Conservation (phyloP, 2,888 invertebrate species). For the Leptinotarsa tumamoca region DNA sequence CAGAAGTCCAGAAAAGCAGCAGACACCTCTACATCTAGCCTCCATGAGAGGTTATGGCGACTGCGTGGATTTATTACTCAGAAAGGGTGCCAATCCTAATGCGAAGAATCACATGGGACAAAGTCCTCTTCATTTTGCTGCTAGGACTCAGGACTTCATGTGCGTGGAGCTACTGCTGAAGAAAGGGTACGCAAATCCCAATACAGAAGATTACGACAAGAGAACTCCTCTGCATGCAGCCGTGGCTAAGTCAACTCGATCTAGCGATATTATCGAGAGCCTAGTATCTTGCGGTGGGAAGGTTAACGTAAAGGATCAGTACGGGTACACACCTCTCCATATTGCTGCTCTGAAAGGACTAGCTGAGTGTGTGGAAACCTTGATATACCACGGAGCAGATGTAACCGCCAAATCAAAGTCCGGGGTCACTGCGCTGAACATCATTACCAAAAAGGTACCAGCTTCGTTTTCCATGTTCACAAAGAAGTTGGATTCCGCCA, state of each 20-base stretch:
- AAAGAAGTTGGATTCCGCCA: constrained; percentile 83
- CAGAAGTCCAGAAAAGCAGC: constrained; percentile 78
- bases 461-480: constrained; percentile 85
- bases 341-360: constrained; percentile 87
- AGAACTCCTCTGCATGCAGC: constrained; percentile 86
- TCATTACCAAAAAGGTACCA: constrained; percentile 88
- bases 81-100: constrained; percentile 81
- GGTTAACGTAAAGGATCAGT: constrained; percentile 86
- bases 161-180: constrained; percentile 80
- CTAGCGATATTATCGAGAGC: constrained; percentile 83
- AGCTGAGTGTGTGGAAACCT: constrained; percentile 85
- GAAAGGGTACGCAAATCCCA: constrained; percentile 77
- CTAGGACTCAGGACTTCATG: constrained; percentile 81
- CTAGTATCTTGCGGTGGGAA: constrained; percentile 84
- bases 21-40: constrained; percentile 85
- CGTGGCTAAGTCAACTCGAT: constrained; percentile 82
- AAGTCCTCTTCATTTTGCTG: constrained; percentile 86
- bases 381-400: constrained; percentile 88
- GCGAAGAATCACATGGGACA: constrained; percentile 83
- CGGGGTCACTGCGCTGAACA: constrained; percentile 86
- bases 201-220: constrained; percentile 83
- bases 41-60: constrained; percentile 88
- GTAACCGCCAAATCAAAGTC: constrained; percentile 89
- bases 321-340: constrained; percentile 87
- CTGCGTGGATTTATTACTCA: constrained; percentile 79